Conservation (phyloP, 1,140 invertebrate genomes). For the Medauroidea extradentata region DNA sequence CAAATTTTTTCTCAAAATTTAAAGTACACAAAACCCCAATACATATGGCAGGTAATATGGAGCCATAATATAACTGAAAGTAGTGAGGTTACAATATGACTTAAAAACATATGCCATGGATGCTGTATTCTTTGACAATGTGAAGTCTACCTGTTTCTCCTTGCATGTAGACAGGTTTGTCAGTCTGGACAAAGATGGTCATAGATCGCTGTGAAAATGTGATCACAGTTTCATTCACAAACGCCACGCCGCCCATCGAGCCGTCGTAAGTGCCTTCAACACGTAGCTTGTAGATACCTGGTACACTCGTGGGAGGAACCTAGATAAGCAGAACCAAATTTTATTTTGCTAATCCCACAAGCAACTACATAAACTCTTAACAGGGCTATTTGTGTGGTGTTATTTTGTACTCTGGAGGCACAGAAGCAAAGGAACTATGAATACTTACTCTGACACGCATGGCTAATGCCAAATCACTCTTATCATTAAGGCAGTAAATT, state of each 20-base stretch:
- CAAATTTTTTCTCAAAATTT: too few relatives aligned
- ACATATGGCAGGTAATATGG: too few relatives aligned
- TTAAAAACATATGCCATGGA: too few relatives aligned
- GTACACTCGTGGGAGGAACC: conserved; percentile 76
- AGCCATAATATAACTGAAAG: too few relatives aligned
- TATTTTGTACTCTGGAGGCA: too few relatives aligned
- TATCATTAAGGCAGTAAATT: too few relatives aligned
- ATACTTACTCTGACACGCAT: too few relatives aligned
- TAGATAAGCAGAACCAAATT: conserved; percentile 31
- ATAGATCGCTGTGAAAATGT: conserved; percentile 83
- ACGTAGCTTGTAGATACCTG: conserved; percentile 77
- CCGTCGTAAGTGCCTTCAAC: conserved; percentile 85
- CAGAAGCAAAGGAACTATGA: too few relatives aligned
- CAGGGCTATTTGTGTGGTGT: background rate
- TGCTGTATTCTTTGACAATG: too few relatives aligned
- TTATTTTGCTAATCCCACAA: background rate
- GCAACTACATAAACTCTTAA: background rate
- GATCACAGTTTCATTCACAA: conserved; percentile 75
- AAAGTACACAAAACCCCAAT: too few relatives aligned
- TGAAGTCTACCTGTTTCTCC: conserved; percentile 76
- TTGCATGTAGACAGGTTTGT: conserved; percentile 94
- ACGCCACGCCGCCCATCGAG: conserved; percentile 76
- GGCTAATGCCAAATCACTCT: too few relatives aligned
- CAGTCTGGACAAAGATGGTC: conserved; percentile 93
- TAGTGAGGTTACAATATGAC: too few relatives aligned